These are phyloP conservation scores for Drosophila tropicalis DNA, from an alignment of 1,140 invertebrate species.

Conservation along the genomic window DNA sequence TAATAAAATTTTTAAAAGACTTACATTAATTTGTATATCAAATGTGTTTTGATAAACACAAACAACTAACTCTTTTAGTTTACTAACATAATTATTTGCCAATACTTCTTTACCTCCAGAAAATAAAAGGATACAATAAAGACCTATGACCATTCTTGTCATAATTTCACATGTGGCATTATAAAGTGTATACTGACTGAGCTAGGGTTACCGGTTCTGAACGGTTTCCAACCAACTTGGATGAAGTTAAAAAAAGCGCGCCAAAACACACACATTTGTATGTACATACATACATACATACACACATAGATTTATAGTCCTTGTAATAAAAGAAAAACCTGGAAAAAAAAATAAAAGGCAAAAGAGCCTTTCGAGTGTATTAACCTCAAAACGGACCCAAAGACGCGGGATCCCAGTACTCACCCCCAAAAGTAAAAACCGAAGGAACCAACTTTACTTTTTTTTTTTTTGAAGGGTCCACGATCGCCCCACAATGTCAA, in stretches of 20 bases:
- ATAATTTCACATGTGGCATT: constrained; percentile 10
- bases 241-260: background rate
- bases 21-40: too few relatives aligned
- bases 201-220: constrained; percentile 19
- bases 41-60: too few relatives aligned
- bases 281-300: background rate
- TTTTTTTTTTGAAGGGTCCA: constrained; percentile 57
- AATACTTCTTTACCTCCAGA: background rate
- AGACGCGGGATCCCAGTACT: background rate
- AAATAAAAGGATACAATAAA: background rate
- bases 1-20: too few relatives aligned
- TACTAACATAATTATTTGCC: too few relatives aligned
- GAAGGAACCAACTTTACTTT: constrained; percentile 44
- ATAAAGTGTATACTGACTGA: background rate
- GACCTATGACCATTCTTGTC: constrained; percentile 3
- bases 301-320: constrained; percentile 40
- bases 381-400: constrained; percentile 24
- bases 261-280: constrained; percentile 3
- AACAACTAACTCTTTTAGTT: too few relatives aligned
- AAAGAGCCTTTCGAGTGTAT: constrained; percentile 28
- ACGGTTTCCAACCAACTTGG: constrained; percentile 9
- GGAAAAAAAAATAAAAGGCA: constrained; percentile 14
- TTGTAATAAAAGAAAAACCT: constrained; percentile 38
- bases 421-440: constrained; percentile 25
- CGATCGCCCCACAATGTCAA: constrained; percentile 69